phyloP scores from a whole-genome alignment of 2,888 invertebrate genomes.

The Dioctria linearis region DNA sequence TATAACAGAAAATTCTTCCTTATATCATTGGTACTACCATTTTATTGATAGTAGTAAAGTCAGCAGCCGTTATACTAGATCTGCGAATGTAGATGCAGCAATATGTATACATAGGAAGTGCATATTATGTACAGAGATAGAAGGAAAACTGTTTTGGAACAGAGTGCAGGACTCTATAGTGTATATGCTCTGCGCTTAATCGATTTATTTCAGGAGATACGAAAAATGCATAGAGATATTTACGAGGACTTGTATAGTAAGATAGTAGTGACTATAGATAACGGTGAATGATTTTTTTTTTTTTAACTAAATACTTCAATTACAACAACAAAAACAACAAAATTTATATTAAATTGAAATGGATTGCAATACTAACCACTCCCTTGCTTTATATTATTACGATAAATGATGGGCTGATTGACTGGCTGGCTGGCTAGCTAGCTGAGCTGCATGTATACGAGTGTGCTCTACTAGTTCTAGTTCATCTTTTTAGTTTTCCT shows the following conservation, averaged over 20 bases:
- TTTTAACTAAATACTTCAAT: no score
- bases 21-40: constrained; percentile 14
- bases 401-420: constrained; percentile 18
- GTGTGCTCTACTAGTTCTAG: no score
- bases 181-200: constrained; percentile 35
- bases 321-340: background rate
- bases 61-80: background rate
- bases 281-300: background rate
- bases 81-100: constrained; percentile 44
- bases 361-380: constrained; percentile 39
- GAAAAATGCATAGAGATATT: constrained; percentile 47
- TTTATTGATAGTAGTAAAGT: constrained; percentile 43
- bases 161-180: constrained; percentile 40
- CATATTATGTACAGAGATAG: constrained; percentile 39
- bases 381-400: constrained; percentile 19
- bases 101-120: constrained; percentile 18
- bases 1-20: constrained; percentile 35
- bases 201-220: constrained; percentile 48
- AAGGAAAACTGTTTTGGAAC: constrained; percentile 14
- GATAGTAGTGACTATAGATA: constrained; percentile 46
- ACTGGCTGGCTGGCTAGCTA: background rate
- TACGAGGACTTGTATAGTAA: constrained; percentile 40
- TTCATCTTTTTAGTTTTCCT: background rate
- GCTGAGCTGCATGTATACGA: background rate
- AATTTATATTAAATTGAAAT: background rate